Percentiles rank a stretch among this genome's conserved stretches.
phyloP scores from a whole-genome alignment of 2,888 invertebrate species.

The Blastobasis adustella region DNA sequence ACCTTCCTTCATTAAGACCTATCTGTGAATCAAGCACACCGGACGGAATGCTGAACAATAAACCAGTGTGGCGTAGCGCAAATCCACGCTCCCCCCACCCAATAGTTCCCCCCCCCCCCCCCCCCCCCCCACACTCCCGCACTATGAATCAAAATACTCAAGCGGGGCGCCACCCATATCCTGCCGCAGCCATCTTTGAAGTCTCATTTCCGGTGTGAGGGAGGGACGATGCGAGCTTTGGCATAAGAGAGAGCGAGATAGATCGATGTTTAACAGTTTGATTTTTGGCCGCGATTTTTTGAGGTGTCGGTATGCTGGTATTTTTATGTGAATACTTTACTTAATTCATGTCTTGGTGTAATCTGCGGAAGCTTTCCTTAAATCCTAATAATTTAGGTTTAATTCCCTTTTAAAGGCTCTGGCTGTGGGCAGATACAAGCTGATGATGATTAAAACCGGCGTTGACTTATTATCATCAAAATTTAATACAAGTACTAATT shows the following conservation, averaged over 20 bases:
- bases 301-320: too few species aligned
- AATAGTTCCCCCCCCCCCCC: slow-evolving; percentile 12
- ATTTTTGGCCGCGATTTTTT: slow-evolving; percentile 21
- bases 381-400: too few species aligned
- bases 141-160: slow-evolving; percentile 68
- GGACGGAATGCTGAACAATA: too few species aligned
- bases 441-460: too few species aligned
- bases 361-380: too few species aligned
- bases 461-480: too few species aligned
- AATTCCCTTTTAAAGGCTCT: too few species aligned
- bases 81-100: slow-evolving; percentile 11
- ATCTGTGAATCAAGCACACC: slow-evolving; percentile 15
- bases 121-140: slow-evolving; percentile 21
- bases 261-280: slow-evolving; percentile 23
- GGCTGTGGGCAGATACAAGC: too few species aligned
- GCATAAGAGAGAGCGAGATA: slow-evolving; percentile 23
- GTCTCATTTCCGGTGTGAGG: slow-evolving; percentile 59
- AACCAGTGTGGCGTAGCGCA: too few species aligned
- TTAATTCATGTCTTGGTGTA: too few species aligned
- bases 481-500: too few species aligned
- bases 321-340: too few species aligned
- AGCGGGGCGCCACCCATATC: slow-evolving; percentile 47
- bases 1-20: background rate
- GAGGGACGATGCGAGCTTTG: slow-evolving; percentile 26
- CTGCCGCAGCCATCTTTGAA: slow-evolving; percentile 72